Conservation (phyloP, 2,113 vertebrate genomes). For the Sylvietta virens region DNA sequence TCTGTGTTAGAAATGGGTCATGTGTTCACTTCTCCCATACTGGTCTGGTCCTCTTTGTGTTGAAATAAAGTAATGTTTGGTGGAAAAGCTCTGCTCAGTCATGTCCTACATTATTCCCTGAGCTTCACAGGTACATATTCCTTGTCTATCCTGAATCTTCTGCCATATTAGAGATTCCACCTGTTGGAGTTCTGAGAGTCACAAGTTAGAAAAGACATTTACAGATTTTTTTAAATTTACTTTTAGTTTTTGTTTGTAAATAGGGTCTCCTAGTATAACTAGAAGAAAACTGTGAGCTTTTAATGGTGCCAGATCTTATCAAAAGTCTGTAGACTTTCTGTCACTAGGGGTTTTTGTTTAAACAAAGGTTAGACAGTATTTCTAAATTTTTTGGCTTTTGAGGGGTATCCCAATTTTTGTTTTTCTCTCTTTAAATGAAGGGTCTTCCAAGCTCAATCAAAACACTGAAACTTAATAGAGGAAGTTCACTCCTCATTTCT, state of each 20-base stretch:
- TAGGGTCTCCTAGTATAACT: neutral
- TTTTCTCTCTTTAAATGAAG: neutral
- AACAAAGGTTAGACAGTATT: neutral
- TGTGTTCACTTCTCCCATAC: accelerated
- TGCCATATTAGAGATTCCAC: neutral
- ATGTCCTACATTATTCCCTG: neutral
- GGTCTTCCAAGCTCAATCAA: neutral
- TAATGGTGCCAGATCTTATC: neutral
- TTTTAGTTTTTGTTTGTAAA: neutral
- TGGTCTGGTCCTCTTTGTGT: neutral
- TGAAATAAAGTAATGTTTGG: neutral
- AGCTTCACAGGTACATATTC: neutral
- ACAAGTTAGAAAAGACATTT: accelerated
- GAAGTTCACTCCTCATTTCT: neutral
- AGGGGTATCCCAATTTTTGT: neutral
- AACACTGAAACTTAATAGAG: neutral
- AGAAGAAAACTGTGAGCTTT: neutral
- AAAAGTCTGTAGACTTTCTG: neutral
- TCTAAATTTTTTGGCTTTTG: neutral
- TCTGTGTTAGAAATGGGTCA: accelerated
- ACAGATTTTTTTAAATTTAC: neutral
- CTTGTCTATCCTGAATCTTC: neutral
- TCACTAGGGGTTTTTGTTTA: accelerated
- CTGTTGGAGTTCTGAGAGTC: accelerated
- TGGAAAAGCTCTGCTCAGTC: neutral